Conservation (phyloP, 2,797 vertebrate genomes). For the Halcyon badia region DNA sequence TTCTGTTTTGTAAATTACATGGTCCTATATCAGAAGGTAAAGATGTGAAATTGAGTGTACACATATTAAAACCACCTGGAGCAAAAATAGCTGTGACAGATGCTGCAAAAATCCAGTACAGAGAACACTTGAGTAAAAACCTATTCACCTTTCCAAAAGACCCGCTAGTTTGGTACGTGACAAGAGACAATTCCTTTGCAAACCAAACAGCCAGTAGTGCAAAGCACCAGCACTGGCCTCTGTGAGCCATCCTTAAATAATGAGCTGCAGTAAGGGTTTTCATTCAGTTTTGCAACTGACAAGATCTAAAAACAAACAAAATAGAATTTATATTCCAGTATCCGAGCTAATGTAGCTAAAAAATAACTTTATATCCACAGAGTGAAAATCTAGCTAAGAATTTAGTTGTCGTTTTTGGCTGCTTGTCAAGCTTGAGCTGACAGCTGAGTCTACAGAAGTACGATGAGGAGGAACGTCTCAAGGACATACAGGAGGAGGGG, state of each 20-base stretch:
- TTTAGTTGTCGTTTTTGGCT: neutral
- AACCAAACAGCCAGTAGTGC: neutral
- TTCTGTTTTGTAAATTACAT: neutral
- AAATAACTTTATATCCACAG: neutral
- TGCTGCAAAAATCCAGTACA: neutral
- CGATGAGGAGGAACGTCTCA: neutral
- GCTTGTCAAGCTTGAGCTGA: neutral
- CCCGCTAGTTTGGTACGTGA: fast-evolving
- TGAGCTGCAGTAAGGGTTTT: neutral
- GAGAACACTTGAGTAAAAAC: neutral
- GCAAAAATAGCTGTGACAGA: neutral
- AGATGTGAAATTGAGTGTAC: neutral
- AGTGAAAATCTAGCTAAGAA: neutral
- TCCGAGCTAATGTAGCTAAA: neutral
- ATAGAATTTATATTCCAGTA: neutral
- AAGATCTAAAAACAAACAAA: neutral
- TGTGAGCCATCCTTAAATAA: neutral
- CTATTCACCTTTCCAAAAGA: neutral
- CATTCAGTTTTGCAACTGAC: neutral
- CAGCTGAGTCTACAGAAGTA: neutral
- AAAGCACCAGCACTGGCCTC: too few species aligned
- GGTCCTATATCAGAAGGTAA: neutral
- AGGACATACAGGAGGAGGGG: neutral
- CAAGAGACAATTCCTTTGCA: neutral
- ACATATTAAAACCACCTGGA: neutral